Conservation (phyloP, 1,140 invertebrate species). For the Eupeodes corollae region DNA sequence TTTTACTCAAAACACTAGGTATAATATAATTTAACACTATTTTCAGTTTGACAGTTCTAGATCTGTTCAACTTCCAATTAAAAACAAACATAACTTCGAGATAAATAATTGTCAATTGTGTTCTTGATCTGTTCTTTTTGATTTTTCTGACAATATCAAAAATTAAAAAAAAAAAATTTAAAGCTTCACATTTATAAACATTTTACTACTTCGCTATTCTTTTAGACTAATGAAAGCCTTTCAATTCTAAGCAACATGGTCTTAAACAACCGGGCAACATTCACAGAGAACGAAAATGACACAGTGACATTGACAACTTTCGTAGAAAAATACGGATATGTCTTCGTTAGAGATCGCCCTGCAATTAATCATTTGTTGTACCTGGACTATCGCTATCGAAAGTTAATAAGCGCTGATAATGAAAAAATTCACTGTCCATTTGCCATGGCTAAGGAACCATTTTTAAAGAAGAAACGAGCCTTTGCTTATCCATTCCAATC, state of each 20-base stretch:
- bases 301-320: conserved; percentile 38
- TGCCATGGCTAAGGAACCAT: conserved; percentile 53
- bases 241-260: conserved; percentile 29
- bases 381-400: conserved; percentile 52
- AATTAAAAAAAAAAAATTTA: no score
- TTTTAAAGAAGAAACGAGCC: conserved; percentile 49
- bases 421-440: conserved; percentile 57
- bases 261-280: conserved; percentile 24
- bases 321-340: conserved; percentile 40
- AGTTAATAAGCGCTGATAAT: conserved; percentile 38
- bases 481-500: conserved; percentile 57
- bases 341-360: conserved; percentile 55
- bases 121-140: no score
- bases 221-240: conserved; percentile 27
- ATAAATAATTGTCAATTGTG: no score
- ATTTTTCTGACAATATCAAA: no score
- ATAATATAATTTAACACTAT: no score
- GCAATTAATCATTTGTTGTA: conserved; percentile 55
- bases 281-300: conserved; percentile 28
- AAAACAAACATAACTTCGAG: no score
- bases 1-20: no score
- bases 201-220: no score
- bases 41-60: no score
- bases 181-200: no score
- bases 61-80: no score